Conservation (phyloP, 2,113 vertebrate genomes). For the Coreoperca whiteheadi region DNA sequence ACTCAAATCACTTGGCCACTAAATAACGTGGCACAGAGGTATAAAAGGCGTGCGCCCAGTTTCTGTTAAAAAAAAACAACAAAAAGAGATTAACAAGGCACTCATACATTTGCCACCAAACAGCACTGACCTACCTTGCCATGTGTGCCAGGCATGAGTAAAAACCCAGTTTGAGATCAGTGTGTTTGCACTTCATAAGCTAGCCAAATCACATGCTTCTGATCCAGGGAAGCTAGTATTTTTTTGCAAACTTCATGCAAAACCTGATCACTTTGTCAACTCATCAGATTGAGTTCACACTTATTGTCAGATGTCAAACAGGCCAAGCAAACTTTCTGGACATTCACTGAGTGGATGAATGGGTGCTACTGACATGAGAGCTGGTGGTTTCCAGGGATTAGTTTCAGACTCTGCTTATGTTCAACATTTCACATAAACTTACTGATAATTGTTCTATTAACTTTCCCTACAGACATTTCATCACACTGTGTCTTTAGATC, state of each 20-base stretch:
- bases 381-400: not conserved
- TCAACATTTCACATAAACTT: not conserved
- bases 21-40: constrained; percentile 9
- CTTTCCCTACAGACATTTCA: not conserved
- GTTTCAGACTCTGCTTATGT: constrained; percentile 9
- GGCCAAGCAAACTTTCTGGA: not conserved
- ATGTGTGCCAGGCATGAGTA: constrained; percentile 8
- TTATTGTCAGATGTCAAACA: constrained; percentile 1
- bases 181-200: constrained; percentile 30
- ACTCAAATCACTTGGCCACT: constrained; percentile 2
- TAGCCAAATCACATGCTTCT: constrained; percentile 26
- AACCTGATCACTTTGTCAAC: not conserved
- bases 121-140: not conserved
- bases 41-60: not conserved
- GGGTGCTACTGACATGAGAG: constrained; percentile 3
- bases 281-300: constrained; percentile 20
- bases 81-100: constrained; percentile 10
- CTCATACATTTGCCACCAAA: not conserved
- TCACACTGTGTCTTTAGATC: not conserved
- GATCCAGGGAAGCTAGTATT: not conserved
- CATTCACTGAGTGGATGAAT: not conserved
- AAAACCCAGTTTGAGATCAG: constrained; percentile 27
- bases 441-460: constrained; percentile 1
- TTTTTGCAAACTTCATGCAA: not conserved
- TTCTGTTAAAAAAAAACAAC: not conserved